Conservation (phyloP, 2,888 invertebrate species). For the Alentia gelatinosa region DNA sequence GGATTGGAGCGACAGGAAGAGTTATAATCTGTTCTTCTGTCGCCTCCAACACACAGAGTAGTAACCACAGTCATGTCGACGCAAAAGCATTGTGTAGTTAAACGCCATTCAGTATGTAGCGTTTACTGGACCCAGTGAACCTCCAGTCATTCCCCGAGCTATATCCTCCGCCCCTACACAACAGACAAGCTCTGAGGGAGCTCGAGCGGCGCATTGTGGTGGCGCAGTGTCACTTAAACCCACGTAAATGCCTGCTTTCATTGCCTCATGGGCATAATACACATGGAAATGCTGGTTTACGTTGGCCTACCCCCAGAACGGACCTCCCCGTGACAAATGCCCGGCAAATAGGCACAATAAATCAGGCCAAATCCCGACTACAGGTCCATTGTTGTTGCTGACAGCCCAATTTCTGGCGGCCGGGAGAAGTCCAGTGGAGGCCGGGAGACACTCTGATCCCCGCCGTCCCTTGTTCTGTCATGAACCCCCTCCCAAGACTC, state of each 20-base stretch:
- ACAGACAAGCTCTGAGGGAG: not conserved
- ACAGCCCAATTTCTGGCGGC: constrained; percentile 29
- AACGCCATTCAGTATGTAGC: too few species aligned
- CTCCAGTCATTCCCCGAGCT: too few species aligned
- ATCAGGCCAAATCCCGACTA: not conserved
- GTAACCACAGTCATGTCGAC: too few species aligned
- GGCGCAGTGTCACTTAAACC: not conserved
- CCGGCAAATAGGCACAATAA: constrained; percentile 17
- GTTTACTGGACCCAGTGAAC: too few species aligned
- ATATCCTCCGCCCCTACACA: not conserved
- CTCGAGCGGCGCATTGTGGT: not conserved
- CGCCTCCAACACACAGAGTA: too few species aligned
- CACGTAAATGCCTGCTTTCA: not conserved
- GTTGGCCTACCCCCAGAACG: not conserved
- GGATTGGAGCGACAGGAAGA: too few species aligned
- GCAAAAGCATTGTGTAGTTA: too few species aligned
- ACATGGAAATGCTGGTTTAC: not conserved
- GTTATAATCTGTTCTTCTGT: too few species aligned
- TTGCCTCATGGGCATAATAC: not conserved
- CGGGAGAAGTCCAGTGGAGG: not conserved
- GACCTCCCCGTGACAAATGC: not conserved
- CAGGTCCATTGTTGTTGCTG: constrained; percentile 11
- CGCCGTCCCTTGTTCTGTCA: not conserved
- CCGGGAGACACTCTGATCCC: not conserved
- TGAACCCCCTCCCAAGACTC: not conserved